Evolutionary conservation across 2,888 invertebrate species (phyloP).

Genomic region (Blastobasis adustella): DNA sequence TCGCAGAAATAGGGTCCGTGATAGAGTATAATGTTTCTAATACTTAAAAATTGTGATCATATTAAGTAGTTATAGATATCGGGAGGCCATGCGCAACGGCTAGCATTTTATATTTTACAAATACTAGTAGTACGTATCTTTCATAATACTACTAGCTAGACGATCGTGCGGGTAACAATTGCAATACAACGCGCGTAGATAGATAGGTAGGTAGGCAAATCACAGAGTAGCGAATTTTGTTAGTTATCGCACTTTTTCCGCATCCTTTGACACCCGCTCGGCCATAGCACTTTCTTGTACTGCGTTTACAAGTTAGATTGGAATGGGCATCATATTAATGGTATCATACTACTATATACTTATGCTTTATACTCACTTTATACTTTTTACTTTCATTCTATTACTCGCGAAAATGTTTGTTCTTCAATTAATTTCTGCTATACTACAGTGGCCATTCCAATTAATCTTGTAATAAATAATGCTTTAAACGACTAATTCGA

Average conservation of each 20-base stretch:
- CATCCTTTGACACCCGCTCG: neutral
- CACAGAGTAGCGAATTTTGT: constrained; percentile 15
- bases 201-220: constrained; percentile 25
- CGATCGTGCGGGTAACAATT: constrained; percentile 37
- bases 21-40: constrained; percentile 26
- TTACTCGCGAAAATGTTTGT: no score
- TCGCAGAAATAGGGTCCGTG: constrained; percentile 10
- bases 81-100: constrained; percentile 19
- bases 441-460: no score
- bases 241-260: constrained; percentile 20
- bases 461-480: no score
- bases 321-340: neutral
- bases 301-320: neutral
- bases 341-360: no score
- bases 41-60: constrained; percentile 49
- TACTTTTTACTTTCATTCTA: no score
- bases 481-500: no score
- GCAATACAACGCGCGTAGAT: constrained; percentile 22
- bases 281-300: no score
- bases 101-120: constrained; percentile 26
- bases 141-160: constrained; percentile 12
- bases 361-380: no score
- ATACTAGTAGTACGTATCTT: constrained; percentile 12
- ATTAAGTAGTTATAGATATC: constrained; percentile 33
- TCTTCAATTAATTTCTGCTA: no score